A percentile compares a stretch with the other conserved stretches of the same genome.
Conservation (phyloP, 2,888 invertebrate genomes). For the Drosophila subsilvestris region DNA sequence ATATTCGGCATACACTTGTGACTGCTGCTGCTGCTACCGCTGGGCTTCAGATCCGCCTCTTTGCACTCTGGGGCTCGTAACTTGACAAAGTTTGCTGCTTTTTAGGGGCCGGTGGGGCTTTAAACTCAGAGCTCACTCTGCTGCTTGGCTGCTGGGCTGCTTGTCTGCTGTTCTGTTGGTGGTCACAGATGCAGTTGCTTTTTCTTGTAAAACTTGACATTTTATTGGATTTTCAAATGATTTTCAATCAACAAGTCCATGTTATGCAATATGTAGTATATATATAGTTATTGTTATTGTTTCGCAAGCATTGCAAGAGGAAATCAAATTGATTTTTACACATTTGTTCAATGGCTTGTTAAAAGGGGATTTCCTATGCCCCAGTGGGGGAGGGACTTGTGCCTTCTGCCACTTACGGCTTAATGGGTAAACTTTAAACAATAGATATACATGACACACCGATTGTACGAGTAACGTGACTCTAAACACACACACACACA, state of each 20-base stretch:
- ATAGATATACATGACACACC: constrained; percentile 36
- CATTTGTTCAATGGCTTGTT: constrained; percentile 25
- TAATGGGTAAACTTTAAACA: constrained; percentile 40
- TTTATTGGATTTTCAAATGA: constrained; percentile 76
- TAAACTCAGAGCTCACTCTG: constrained; percentile 23
- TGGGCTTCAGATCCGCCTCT: constrained; percentile 26
- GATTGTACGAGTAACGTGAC: constrained; percentile 15
- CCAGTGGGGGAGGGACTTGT: constrained; percentile 41
- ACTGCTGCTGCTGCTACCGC: not conserved
- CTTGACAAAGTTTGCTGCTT: constrained; percentile 32
- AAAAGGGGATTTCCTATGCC: constrained; percentile 31
- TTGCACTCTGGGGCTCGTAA: constrained; percentile 33
- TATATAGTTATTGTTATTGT: constrained; percentile 57
- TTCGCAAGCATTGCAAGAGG: constrained; percentile 28
- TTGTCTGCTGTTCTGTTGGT: no score
- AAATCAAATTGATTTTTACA: constrained; percentile 29
- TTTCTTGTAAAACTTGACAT: constrained; percentile 59
- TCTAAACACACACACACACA: constrained; percentile 6
- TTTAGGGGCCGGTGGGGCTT: constrained; percentile 37
- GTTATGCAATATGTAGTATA: constrained; percentile 59
- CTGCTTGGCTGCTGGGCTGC: constrained; percentile 2
- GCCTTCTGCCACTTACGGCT: constrained; percentile 27
- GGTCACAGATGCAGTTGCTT: constrained; percentile 15
- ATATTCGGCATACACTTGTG: constrained; percentile 37
- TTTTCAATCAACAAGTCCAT: constrained; percentile 78